Conservation (phyloP, 2,888 invertebrate genomes). For the Lucinisca nassula region DNA sequence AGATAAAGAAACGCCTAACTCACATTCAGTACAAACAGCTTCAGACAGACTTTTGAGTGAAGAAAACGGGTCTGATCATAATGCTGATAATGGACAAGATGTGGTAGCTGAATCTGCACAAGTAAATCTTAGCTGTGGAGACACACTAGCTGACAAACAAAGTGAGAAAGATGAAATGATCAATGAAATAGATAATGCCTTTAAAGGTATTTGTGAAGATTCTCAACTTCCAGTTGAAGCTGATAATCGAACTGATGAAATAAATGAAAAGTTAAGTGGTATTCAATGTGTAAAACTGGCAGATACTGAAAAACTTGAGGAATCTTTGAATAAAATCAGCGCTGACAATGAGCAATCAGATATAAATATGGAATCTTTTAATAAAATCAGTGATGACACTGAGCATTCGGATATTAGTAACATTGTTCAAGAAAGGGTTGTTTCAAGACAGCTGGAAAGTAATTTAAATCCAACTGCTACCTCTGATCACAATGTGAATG, state of each 20-base stretch:
- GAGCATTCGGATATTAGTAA: neutral
- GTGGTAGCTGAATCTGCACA: neutral
- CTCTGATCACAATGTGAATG: no score
- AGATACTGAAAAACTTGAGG: no score
- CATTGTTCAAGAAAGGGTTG: neutral
- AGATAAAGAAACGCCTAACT: slow-evolving; percentile 14
- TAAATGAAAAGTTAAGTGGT: no score
- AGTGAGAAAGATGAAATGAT: neutral
- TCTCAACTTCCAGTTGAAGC: no score
- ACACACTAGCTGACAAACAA: neutral
- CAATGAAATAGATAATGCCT: neutral
- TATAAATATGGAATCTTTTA: no score
- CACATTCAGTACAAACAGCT: neutral
- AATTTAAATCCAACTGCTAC: neutral
- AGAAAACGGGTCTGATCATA: neutral
- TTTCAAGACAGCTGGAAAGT: neutral
- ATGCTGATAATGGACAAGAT: neutral
- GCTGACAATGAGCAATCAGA: no score
- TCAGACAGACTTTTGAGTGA: neutral
- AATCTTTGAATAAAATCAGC: no score
- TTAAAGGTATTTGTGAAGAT: neutral
- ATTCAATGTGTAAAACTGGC: no score
- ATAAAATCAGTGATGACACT: neutral
- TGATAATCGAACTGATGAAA: no score
- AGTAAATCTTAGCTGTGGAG: neutral